Conservation (phyloP, 2,888 invertebrate genomes). For the Phaedon cochleariae region DNA sequence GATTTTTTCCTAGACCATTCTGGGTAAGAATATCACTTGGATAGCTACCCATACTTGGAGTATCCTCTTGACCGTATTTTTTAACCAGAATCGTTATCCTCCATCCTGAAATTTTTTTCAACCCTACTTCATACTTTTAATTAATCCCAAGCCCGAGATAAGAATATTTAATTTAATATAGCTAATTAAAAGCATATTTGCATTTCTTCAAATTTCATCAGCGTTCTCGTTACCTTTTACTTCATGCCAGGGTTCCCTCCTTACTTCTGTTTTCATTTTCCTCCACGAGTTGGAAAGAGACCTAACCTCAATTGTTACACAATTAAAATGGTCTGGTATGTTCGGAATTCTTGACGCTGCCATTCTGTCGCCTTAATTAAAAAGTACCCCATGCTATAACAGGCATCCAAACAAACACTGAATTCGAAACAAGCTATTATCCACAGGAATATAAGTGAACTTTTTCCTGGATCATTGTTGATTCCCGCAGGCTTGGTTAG, state of each 20-base stretch:
- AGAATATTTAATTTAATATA: slow-evolving; percentile 61
- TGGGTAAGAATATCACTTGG: too few relatives aligned
- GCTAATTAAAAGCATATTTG: slow-evolving; percentile 61
- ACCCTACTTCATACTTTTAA: slow-evolving; percentile 22
- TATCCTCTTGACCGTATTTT: background rate
- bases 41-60: too few relatives aligned
- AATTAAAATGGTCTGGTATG: slow-evolving; percentile 60
- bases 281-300: slow-evolving; percentile 41
- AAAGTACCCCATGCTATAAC: slow-evolving; percentile 58
- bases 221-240: slow-evolving; percentile 48
- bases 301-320: slow-evolving; percentile 54
- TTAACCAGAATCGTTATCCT: background rate
- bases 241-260: slow-evolving; percentile 43
- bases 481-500: slow-evolving; percentile 59
- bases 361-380: slow-evolving; percentile 63
- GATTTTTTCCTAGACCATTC: too few relatives aligned
- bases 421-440: slow-evolving; percentile 4
- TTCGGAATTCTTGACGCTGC: slow-evolving; percentile 61
- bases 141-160: slow-evolving; percentile 32
- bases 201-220: slow-evolving; percentile 52
- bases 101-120: background rate
- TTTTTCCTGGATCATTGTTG: slow-evolving; percentile 49
- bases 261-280: slow-evolving; percentile 16
- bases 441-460: slow-evolving; percentile 19
- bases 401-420: slow-evolving; percentile 44